Evolutionary conservation across 2,113 vertebrate genomes (phyloP), one percentile per base, ranked within the genome.

Genomic region (Poeciliopsis occidentalis): DNA sequence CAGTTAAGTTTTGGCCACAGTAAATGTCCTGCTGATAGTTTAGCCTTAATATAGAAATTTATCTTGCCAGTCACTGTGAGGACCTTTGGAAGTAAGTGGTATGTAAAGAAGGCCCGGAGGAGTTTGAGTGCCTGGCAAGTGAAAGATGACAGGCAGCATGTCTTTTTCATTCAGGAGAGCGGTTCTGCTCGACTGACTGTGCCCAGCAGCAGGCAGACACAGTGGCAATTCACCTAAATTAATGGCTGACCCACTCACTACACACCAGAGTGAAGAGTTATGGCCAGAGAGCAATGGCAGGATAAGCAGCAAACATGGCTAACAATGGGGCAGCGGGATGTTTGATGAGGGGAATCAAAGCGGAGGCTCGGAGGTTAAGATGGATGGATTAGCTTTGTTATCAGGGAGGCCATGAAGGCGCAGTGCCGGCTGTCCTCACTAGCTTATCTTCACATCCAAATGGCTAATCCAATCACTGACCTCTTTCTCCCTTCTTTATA

Each of bases 311-410:
- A 83, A 89, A 83, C 81, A 75, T 64, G 79, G 78, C 78, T 77
- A 89, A 86, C 88, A 87, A 87, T 78, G 72, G 80, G 82, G 78
- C 24, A 41, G 79, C 60, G 67, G 83, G 86, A 88, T 89, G 88
- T 82, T 90, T 91, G 88, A 91, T 91, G 91, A 90, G 82, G 81
- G 87, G 84, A 89, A 88, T 89, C 88, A 84, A 82, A 78, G 85
- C 79, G 54, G 83, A 82, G 88, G 84, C 81, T 80, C 82, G 68
- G 63, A 85, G 87, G 87, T 88, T 90, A 91, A 90, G 76, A 88
- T 91, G 80, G 84, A 92, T 92, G 83, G 87, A 88, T 90, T 89
- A 88, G 84, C 75, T 83, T 80, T 85, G 84, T 91, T 91, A 90
- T 88, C 84, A n/a, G 62, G 78, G 81, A 81, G 87, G 85, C 86